Base-by-base conservation (phyloP, 2,888 invertebrate genomes). In the Glomeris marginata region DNA sequence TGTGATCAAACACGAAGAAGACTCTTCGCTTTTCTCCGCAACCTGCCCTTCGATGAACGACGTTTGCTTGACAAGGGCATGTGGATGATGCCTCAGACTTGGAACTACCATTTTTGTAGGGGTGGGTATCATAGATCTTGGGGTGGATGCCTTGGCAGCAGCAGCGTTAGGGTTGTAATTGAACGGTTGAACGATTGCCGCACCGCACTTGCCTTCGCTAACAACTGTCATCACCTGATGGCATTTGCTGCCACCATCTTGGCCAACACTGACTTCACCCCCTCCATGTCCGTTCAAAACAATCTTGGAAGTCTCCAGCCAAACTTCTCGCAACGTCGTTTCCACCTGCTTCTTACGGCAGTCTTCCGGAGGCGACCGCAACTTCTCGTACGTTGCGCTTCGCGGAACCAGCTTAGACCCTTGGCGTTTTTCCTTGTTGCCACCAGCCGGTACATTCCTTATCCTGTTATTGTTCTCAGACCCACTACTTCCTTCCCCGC, bases 101-200 rank as follows among this genome's bases (percentile, higher is more conserved):
- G 43, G 33, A 13, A 47, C 35, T 2, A 42, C 47, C 6, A 35
- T 41, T 13, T 50, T 47, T 15, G 46, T 50, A 4, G 47, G 43
- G 8, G 50, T 54, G 8, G 54, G 52, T 40, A 54, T 54, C 13
- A 52, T 37, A 8, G 54, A 54, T 45, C 47, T 34, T 16, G 22
- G 28, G 45, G 35, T 41, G 38, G 18, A 5, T 16, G 16, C 20
- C 20, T 34, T 49, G 11, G 35, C 46, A 11, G 15, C 20, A 22
- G 2, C 38, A 34, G 28, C 42, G 36, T 22, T 52, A 34, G 71
- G 71, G 45, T 64, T 69, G 54, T 72, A 72, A 56, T 72, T 71
- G 55, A 71, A 72, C 1, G 72, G 71, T 16, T 68, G 63, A 21
- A 71, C 71, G 44, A 72, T 66, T 3, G 70, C 70, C 13, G 71